A percentile compares a stretch with the other conserved stretches of the same genome.
Evolutionary conservation across 2,888 invertebrate species (phyloP).

Genomic region (Rhopalosiphum nymphaeae): DNA sequence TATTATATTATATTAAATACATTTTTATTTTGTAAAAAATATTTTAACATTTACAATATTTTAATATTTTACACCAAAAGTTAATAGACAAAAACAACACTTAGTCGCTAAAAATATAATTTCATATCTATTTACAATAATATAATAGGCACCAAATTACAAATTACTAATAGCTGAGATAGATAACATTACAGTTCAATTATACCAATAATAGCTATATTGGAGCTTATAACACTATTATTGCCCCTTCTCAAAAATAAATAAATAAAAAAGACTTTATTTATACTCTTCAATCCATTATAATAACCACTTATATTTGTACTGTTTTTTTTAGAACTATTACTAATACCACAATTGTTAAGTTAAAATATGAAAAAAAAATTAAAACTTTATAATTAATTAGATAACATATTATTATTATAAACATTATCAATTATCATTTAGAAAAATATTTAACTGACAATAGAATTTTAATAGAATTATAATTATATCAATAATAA

Average conservation of each 20-base stretch:
- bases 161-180: neutral
- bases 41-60: neutral
- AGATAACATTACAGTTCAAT: neutral
- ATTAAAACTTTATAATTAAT: neutral
- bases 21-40: neutral
- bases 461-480: neutral
- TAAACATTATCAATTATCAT: neutral
- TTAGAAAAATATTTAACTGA: neutral
- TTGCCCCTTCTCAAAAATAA: no score
- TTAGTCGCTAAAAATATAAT: neutral
- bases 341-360: neutral
- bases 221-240: neutral
- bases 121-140: neutral
- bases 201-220: neutral
- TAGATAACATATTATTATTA: neutral
- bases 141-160: neutral
- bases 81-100: neutral
- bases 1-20: neutral
- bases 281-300: neutral
- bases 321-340: neutral
- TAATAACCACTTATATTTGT: neutral
- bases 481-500: neutral
- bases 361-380: neutral
- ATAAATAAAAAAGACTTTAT: neutral
- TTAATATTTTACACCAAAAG: neutral